Evolutionary conservation across 2,888 invertebrate genomes (phyloP).

Genomic region (Idaea biselata): DNA sequence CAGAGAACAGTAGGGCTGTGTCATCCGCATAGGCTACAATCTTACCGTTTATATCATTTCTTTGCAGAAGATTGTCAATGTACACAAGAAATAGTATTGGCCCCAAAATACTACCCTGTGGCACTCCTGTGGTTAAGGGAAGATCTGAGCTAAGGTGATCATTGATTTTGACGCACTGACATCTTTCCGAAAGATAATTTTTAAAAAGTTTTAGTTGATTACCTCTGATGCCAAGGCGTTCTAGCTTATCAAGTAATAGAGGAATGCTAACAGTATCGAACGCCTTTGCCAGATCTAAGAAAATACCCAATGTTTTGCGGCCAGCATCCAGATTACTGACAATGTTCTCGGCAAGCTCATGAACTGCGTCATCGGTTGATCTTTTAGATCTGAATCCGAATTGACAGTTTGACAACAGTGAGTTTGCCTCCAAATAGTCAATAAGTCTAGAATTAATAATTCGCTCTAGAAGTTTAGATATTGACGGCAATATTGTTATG

Average conservation of each 20-base stretch:
- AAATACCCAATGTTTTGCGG: slow-evolving; percentile 17
- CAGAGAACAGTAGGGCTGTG: slow-evolving; percentile 13
- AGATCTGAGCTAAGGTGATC: background rate
- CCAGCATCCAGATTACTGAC: slow-evolving; percentile 12
- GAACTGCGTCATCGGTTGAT: slow-evolving; percentile 18
- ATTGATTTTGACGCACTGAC: background rate
- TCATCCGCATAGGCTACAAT: slow-evolving; percentile 17
- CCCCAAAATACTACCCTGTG: slow-evolving; percentile 10
- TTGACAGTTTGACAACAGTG: slow-evolving; percentile 13
- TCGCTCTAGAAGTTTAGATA: slow-evolving; percentile 22
- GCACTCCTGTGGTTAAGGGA: background rate
- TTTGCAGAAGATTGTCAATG: slow-evolving; percentile 8
- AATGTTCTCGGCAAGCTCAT: slow-evolving; percentile 8
- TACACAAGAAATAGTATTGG: slow-evolving; percentile 14
- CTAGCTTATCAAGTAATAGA: slow-evolving; percentile 12
- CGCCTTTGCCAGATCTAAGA: slow-evolving; percentile 19
- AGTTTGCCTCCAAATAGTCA: slow-evolving; percentile 15
- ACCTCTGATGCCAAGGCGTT: slow-evolving; percentile 14
- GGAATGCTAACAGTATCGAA: slow-evolving; percentile 21
- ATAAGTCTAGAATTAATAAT: slow-evolving; percentile 14
- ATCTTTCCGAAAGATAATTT: background rate
- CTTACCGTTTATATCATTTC: slow-evolving; percentile 3
- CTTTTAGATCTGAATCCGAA: slow-evolving; percentile 16
- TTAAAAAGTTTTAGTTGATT: no score
- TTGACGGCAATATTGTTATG: no score